A percentile compares a stretch with the other conserved stretches of the same genome.
These are phyloP conservation scores for Adela reaumurella DNA, from an alignment of 2,888 invertebrate species.

Conservation along the genomic window DNA sequence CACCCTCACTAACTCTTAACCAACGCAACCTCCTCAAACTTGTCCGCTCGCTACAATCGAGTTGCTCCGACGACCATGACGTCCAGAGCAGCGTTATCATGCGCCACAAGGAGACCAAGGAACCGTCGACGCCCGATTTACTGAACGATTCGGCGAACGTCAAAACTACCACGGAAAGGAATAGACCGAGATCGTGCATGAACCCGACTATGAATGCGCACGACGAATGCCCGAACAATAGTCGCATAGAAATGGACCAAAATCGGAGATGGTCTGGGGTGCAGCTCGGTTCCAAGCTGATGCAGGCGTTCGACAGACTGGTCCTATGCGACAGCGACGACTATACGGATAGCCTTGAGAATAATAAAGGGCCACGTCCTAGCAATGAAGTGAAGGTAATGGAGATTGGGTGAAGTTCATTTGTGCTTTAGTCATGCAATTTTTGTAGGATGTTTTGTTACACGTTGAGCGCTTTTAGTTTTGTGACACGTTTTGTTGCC, in stretches of 20 bases:
- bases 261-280: slow-evolving; percentile 74
- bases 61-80: slow-evolving; percentile 38
- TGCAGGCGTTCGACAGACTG: slow-evolving; percentile 68
- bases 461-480: no score
- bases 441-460: no score
- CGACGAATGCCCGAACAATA: slow-evolving; percentile 47
- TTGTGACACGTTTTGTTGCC: no score
- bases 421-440: background rate
- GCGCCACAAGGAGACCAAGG: slow-evolving; percentile 49
- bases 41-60: slow-evolving; percentile 56
- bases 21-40: slow-evolving; percentile 57
- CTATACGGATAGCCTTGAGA: slow-evolving; percentile 72
- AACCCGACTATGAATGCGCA: slow-evolving; percentile 50
- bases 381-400: slow-evolving; percentile 51
- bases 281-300: slow-evolving; percentile 65
- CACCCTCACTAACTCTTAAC: slow-evolving; percentile 54
- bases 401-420: slow-evolving; percentile 5
- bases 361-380: slow-evolving; percentile 51
- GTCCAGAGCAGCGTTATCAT: slow-evolving; percentile 49
- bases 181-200: slow-evolving; percentile 69
- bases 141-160: slow-evolving; percentile 54
- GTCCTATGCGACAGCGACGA: slow-evolving; percentile 65
- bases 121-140: slow-evolving; percentile 57
- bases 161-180: slow-evolving; percentile 48
- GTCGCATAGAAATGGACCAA: slow-evolving; percentile 38